Conservation (phyloP, 2,797 vertebrate genomes). For the Leptodactylus fallax region DNA sequence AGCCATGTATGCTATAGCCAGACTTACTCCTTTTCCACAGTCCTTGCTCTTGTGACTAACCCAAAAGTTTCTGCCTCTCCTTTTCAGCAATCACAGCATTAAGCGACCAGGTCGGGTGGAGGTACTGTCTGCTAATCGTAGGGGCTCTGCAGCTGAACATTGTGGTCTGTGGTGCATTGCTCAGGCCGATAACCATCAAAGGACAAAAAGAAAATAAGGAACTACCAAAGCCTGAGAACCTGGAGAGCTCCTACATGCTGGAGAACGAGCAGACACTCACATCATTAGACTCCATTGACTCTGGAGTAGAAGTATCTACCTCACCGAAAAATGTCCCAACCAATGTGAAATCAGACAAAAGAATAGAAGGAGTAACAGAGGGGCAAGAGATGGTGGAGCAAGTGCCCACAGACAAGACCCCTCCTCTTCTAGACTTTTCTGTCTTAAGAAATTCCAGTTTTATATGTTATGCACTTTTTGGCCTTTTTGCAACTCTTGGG, state of each 20-base stretch:
- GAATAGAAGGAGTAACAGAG: constrained; percentile 69
- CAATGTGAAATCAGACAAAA: constrained; percentile 70
- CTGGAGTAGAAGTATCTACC: constrained; percentile 88
- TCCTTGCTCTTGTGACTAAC: not conserved
- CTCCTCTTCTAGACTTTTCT: constrained; percentile 86
- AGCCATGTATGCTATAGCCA: no score
- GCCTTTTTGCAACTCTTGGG: constrained; percentile 92
- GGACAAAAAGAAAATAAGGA: constrained; percentile 72
- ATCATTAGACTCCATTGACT: constrained; percentile 90
- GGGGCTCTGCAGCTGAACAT: constrained; percentile 86
- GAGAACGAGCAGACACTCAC: constrained; percentile 89
- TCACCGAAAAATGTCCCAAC: constrained; percentile 79
- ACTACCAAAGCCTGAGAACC: constrained; percentile 66
- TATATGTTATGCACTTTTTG: constrained; percentile 91
- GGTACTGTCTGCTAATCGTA: constrained; percentile 83
- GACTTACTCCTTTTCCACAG: no score
- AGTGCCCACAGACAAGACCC: constrained; percentile 31
- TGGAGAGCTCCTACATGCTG: constrained; percentile 80
- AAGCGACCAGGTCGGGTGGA: constrained; percentile 88
- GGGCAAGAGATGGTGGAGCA: constrained; percentile 59
- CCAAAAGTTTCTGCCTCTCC: not conserved
- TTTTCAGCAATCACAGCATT: constrained; percentile 83
- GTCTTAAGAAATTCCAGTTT: constrained; percentile 87
- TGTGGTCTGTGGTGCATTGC: constrained; percentile 81
- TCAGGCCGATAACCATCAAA: constrained; percentile 84